These are phyloP conservation scores for Microcebus jonahi DNA, from an alignment of 2,113 vertebrate genomes.

Conservation along the genomic window DNA sequence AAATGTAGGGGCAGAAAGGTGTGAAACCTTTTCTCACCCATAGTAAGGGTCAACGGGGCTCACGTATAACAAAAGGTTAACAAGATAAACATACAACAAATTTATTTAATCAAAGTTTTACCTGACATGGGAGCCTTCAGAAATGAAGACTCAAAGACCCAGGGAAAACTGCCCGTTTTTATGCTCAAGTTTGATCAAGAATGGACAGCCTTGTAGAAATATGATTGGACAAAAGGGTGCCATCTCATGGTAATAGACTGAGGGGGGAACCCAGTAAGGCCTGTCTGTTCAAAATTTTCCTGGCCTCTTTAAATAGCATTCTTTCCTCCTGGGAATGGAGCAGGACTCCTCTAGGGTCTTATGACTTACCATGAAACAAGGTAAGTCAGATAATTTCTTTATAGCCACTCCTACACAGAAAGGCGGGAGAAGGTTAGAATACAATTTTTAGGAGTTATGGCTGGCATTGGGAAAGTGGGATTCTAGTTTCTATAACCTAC, in stretches of 20 bases:
- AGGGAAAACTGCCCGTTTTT: neutral
- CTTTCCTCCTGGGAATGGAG: neutral
- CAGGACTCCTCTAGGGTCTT: neutral
- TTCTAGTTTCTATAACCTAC: neutral
- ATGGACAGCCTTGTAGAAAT: neutral
- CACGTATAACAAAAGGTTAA: neutral
- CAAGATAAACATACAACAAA: neutral
- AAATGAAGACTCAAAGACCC: neutral
- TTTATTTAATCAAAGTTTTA: neutral
- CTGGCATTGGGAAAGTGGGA: neutral
- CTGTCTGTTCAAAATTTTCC: neutral
- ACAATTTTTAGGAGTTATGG: neutral
- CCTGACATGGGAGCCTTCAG: neutral
- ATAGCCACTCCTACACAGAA: neutral
- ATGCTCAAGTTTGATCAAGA: neutral
- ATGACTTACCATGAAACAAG: neutral
- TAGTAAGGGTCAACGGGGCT: neutral
- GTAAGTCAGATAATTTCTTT: neutral
- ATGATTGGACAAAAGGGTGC: neutral
- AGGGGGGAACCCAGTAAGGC: neutral
- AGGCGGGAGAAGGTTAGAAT: neutral
- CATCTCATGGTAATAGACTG: neutral
- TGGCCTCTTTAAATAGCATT: neutral
- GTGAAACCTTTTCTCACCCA: neutral
- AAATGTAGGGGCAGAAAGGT: neutral